Percentiles rank a stretch among this genome's conserved stretches.
Conservation (phyloP, 2,113 vertebrate genomes). For the Tonatia bakeri region DNA sequence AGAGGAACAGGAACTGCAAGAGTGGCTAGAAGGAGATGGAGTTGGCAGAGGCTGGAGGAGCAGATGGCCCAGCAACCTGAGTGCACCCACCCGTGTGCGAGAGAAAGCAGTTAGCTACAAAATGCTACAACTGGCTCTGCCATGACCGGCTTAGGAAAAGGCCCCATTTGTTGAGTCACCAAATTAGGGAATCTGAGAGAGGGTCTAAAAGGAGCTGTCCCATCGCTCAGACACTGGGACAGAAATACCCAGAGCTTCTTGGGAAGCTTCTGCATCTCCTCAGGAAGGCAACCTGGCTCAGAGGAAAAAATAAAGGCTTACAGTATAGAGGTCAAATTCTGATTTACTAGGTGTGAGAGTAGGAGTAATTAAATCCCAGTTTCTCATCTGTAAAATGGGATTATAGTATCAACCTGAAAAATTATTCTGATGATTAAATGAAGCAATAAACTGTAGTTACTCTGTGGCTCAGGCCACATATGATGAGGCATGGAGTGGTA, state of each 20-base stretch:
- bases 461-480: not conserved
- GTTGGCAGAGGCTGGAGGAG: not conserved
- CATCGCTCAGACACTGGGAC: not conserved
- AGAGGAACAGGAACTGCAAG: not conserved
- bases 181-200: not conserved
- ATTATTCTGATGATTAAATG: not conserved
- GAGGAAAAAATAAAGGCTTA: not conserved
- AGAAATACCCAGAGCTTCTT: not conserved
- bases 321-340: not conserved
- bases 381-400: not conserved
- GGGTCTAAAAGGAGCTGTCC: accelerated
- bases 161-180: not conserved
- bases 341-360: not conserved
- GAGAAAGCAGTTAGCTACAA: not conserved
- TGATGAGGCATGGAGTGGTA: not conserved
- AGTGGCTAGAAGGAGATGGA: not conserved
- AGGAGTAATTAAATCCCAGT: not conserved
- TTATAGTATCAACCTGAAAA: not conserved
- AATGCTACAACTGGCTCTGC: not conserved
- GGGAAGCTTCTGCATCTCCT: not conserved
- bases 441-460: not conserved
- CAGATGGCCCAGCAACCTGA: not conserved
- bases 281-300: not conserved
- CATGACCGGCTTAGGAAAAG: not conserved
- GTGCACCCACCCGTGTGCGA: not conserved